These are phyloP conservation scores for Cromileptes altivelis DNA, from an alignment of 2,113 vertebrate genomes.

Conservation along the genomic window DNA sequence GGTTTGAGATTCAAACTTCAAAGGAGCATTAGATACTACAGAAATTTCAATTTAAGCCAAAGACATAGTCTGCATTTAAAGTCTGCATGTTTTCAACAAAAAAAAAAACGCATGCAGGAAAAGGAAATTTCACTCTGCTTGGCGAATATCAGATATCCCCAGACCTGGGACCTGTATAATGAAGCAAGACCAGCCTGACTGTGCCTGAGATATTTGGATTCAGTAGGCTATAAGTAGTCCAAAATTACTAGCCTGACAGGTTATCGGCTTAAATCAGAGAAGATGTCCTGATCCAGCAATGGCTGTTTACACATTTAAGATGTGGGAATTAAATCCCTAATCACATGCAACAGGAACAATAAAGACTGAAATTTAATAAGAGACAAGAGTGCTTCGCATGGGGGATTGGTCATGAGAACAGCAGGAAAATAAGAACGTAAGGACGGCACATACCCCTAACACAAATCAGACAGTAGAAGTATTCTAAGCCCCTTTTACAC, in stretches of 20 bases:
- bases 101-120: conserved; percentile 10
- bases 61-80: conserved; percentile 32
- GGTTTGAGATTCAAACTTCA: conserved; percentile 71
- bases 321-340: background rate
- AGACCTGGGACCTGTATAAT: conserved; percentile 25
- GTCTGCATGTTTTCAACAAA: conserved; percentile 2
- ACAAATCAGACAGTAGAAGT: background rate
- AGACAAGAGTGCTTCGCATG: background rate
- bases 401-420: background rate
- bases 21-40: conserved; percentile 36
- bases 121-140: conserved; percentile 11
- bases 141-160: conserved; percentile 19
- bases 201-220: background rate
- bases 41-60: conserved; percentile 43
- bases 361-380: background rate
- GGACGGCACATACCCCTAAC: no score
- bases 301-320: background rate
- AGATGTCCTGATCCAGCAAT: background rate
- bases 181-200: background rate
- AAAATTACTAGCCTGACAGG: background rate
- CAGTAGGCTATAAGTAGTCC: background rate
- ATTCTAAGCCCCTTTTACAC: no score
- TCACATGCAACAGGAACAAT: background rate
- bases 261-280: background rate
- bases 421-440: background rate